A percentile compares a stretch with the other conserved stretches of the same genome.
Conservation (phyloP, 2,888 invertebrate genomes). For the Callyntrura sp. region DNA sequence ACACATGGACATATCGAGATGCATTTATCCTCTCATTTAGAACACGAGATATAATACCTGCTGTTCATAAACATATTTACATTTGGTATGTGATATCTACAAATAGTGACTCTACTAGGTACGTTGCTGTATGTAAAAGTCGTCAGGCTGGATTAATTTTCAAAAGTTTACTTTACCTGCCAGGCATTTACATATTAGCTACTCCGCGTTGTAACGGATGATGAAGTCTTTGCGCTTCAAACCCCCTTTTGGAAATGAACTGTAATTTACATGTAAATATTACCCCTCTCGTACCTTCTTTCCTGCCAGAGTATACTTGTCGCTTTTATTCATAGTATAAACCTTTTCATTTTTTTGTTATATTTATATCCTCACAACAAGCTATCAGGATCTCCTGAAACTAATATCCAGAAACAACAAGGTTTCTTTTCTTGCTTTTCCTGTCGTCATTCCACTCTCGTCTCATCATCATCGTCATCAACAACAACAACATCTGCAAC, state of each 20-base stretch:
- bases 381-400: background rate
- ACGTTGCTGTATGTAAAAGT: background rate
- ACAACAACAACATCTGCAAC: slow-evolving; percentile 5
- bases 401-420: slow-evolving; percentile 5
- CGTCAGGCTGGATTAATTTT: slow-evolving; percentile 21
- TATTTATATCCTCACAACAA: too few relatives aligned
- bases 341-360: slow-evolving; percentile 20
- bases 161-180: slow-evolving; percentile 43
- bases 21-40: too few relatives aligned
- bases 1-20: background rate
- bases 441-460: background rate
- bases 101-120: background rate
- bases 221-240: slow-evolving; percentile 6
- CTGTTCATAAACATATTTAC: too few relatives aligned
- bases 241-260: slow-evolving; percentile 10
- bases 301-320: background rate
- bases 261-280: slow-evolving; percentile 36
- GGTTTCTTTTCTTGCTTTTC: background rate
- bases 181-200: slow-evolving; percentile 27
- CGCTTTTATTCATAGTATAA: background rate
- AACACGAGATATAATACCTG: too few relatives aligned
- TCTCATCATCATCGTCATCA: background rate
- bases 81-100: too few relatives aligned
- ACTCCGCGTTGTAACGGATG: slow-evolving; percentile 1
- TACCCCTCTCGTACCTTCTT: background rate